Conservation (phyloP, 2,888 invertebrate genomes). For the Rhingia rostrata region DNA sequence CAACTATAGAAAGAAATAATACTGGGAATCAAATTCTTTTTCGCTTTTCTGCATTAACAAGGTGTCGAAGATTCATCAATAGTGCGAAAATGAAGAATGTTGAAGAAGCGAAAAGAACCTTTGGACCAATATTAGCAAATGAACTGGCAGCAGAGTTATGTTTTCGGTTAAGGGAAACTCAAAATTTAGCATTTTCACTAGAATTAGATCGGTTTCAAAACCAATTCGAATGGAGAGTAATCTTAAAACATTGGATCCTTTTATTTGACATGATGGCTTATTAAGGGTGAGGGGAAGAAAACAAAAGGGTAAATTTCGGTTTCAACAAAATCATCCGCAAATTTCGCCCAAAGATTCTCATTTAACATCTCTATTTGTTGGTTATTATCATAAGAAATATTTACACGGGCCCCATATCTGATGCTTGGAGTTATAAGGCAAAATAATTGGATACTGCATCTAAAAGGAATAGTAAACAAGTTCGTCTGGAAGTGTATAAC, state of each 20-base stretch:
- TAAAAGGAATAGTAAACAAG: too few species aligned
- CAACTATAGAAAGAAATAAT: background rate
- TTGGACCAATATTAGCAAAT: constrained; percentile 3
- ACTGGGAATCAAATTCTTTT: constrained; percentile 1
- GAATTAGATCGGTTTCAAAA: background rate
- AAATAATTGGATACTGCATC: constrained; percentile 5
- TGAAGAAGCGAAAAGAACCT: background rate
- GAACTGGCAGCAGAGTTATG: background rate
- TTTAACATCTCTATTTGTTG: constrained; percentile 8
- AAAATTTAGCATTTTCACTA: constrained; percentile 11
- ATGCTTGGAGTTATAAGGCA: constrained; percentile 16
- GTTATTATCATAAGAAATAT: constrained; percentile 12
- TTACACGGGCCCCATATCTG: constrained; percentile 17
- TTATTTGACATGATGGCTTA: constrained; percentile 15
- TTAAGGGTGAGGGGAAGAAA: background rate
- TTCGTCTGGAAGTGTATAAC: constrained; percentile 4
- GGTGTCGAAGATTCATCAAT: constrained; percentile 19
- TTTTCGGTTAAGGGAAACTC: too few species aligned
- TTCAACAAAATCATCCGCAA: constrained; percentile 19
- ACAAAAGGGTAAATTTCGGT: constrained; percentile 2
- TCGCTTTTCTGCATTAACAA: constrained; percentile 10
- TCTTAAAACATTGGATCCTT: constrained; percentile 15
- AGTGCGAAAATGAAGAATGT: constrained; percentile 6
- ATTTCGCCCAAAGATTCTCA: constrained; percentile 13
- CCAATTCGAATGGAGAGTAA: background rate